These are phyloP conservation scores for Cervus canadensis DNA, from an alignment of 2,113 vertebrate genomes.

Conservation along the genomic window DNA sequence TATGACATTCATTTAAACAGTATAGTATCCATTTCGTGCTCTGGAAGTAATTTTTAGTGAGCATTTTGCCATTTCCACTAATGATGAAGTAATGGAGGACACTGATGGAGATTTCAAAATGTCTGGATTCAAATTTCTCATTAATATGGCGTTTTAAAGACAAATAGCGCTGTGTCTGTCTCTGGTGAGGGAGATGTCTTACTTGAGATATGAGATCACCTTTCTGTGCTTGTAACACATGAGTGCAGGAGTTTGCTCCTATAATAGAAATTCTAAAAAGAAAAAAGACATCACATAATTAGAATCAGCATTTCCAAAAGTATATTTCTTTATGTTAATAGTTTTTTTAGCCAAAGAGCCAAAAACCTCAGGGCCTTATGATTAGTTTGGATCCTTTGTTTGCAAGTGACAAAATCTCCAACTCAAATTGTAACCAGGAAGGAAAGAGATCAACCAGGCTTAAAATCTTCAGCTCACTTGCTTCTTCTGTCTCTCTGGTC, in stretches of 20 bases:
- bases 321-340: not conserved
- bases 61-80: slow-evolving; percentile 76
- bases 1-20: slow-evolving; percentile 73
- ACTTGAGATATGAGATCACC: not conserved
- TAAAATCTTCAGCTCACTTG: not conserved
- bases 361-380: not conserved
- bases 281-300: not conserved
- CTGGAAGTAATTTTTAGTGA: slow-evolving; percentile 76
- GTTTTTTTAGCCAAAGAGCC: not conserved
- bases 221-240: slow-evolving; percentile 1
- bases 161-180: not conserved
- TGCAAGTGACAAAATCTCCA: not conserved
- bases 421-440: not conserved
- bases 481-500: not conserved
- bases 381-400: not conserved
- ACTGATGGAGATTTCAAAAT: slow-evolving; percentile 65
- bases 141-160: slow-evolving; percentile 50
- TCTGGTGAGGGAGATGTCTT: not conserved
- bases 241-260: not conserved
- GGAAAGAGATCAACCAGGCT: not conserved
- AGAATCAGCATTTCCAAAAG: slow-evolving; percentile 15
- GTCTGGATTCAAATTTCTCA: slow-evolving; percentile 75
- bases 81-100: slow-evolving; percentile 74
- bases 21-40: slow-evolving; percentile 70
- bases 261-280: not conserved